phyloP scores from a whole-genome alignment of 2,113 vertebrate genomes.

The Otolemur garnettii region DNA sequence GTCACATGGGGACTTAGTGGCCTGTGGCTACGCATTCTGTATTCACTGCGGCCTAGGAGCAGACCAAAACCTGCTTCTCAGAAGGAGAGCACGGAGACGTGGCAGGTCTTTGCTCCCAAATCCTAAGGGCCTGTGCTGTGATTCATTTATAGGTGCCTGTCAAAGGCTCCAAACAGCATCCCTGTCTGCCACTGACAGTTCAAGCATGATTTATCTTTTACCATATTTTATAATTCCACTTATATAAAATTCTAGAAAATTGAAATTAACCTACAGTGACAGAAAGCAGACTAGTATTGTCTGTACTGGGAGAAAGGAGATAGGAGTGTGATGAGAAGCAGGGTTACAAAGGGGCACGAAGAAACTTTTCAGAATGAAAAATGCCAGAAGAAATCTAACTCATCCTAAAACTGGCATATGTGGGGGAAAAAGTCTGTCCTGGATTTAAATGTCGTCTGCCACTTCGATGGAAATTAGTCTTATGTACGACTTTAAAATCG shows the following conservation, averaged over 20 bases:
- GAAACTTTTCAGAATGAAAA: background rate
- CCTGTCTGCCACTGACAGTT: background rate
- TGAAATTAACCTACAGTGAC: background rate
- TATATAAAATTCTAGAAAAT: background rate
- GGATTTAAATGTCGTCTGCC: background rate
- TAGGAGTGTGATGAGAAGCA: background rate
- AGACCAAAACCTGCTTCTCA: background rate
- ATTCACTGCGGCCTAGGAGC: background rate
- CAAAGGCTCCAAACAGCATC: too few species aligned
- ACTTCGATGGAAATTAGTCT: background rate
- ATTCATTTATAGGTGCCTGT: background rate
- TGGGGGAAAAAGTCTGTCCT: background rate
- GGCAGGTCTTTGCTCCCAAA: background rate
- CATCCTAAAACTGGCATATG: background rate
- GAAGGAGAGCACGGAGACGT: background rate
- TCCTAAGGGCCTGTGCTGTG: background rate
- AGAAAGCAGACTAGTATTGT: background rate
- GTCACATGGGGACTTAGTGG: fast-evolving
- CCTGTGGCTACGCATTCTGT: background rate
- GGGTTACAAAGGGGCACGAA: background rate
- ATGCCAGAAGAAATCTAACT: background rate
- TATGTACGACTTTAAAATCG: background rate
- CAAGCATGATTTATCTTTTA: background rate
- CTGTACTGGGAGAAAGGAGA: background rate
- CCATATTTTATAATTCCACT: background rate